Base-by-base conservation (phyloP, 2,797 vertebrate species). In the Phalloptychus januarius region DNA sequence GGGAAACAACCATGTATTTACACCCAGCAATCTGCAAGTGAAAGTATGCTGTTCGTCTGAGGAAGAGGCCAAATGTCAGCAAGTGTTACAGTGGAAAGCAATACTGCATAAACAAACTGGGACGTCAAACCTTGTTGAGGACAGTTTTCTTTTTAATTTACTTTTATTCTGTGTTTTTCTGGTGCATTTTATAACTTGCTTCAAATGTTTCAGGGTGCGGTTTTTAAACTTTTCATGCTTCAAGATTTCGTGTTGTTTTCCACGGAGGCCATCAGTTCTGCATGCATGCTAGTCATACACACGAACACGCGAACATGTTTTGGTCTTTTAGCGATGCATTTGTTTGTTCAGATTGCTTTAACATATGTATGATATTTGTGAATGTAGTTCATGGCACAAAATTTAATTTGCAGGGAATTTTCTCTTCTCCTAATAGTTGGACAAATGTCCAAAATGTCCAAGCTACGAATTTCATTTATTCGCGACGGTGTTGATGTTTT, bases 51-150 rank as follows among this genome's bases (percentile, higher is more conserved):
- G 25, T 61, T 78, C 56, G 69, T 48, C 74, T 54, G n/a, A 54
- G 74, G 58, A 82, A 71, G 74, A 76, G 86, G 79, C 82, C 58
- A 79, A 72, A 74, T 72, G 74, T 85, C 79, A 88, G 83, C 85
- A 88, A 84, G 76, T 86, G 82, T 76, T 40, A 72, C 46, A 2
- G 10, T 75, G 72, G 46, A 63, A 81, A 33, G 77, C 70, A 67
- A 48, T 48, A 63, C 70, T 70, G 23, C 45, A 40, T 7, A 40
- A 36, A 69, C 2, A 33, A 44, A 69, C 2, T 72, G 67, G 71
- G 42, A 79, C 70, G 79, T 44, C 56, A 69, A 74, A 46, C 38
- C 71, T 18, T 16, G 25, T 38, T 72, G 11, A 36, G 56, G 20
- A 25, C 50, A 25, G 50, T 52, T 8, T 82, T 15, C 25, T 31